These are phyloP conservation scores for Anoplius nigerrimus DNA, from an alignment of 2,888 invertebrate genomes.

Conservation along the genomic window DNA sequence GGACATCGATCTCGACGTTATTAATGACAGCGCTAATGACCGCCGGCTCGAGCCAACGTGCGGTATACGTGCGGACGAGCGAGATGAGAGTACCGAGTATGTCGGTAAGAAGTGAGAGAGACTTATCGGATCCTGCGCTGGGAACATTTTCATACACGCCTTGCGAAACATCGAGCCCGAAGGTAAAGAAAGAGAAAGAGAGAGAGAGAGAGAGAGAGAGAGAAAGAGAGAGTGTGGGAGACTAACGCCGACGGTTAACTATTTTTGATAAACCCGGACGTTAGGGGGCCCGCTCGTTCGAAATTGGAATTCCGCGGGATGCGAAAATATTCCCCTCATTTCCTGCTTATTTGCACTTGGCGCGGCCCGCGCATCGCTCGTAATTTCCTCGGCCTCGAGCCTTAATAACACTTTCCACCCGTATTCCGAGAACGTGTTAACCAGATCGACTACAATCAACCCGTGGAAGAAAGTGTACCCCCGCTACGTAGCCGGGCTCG, in stretches of 20 bases:
- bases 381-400: constrained; percentile 40
- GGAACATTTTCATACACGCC: no score
- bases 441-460: constrained; percentile 55
- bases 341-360: constrained; percentile 40
- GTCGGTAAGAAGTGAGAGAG: no score
- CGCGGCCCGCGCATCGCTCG: constrained; percentile 29
- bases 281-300: not conserved
- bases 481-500: constrained; percentile 27
- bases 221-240: not conserved
- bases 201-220: no score
- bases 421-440: constrained; percentile 56
- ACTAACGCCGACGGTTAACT: no score
- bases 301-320: constrained; percentile 7
- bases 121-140: no score
- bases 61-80: not conserved
- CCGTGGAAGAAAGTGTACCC: constrained; percentile 44
- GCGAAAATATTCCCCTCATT: constrained; percentile 6
- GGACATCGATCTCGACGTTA: not conserved
- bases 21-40: not conserved
- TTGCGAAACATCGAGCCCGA: no score
- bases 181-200: no score
- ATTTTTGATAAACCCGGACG: no score
- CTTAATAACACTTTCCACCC: constrained; percentile 51
- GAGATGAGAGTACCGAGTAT: not conserved
- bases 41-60: no score